phyloP scores from a whole-genome alignment of 2,888 invertebrate genomes.

The Gonocerus acuteangulatus region DNA sequence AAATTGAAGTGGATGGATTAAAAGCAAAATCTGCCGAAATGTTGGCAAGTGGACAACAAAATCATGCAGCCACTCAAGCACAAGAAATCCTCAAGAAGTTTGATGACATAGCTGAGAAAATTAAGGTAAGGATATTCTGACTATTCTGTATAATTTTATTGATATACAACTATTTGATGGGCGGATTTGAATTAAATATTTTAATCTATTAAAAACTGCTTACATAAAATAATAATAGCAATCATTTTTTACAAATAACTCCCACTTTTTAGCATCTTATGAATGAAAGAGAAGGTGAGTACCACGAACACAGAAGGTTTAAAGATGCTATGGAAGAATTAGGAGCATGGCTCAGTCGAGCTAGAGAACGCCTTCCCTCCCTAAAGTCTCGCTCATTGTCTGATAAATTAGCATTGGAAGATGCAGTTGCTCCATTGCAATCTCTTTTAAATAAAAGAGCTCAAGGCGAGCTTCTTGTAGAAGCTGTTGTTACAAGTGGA shows the following conservation, averaged over 20 bases:
- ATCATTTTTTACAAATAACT: too few relatives aligned
- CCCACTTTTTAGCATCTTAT: conserved; percentile 41
- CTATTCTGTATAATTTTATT: too few relatives aligned
- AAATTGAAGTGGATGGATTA: conserved; percentile 78
- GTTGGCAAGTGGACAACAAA: conserved; percentile 76
- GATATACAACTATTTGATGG: too few relatives aligned
- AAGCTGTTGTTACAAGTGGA: conserved; percentile 79
- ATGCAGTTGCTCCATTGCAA: conserved; percentile 78
- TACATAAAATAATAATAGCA: neutral
- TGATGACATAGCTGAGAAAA: conserved; percentile 65
- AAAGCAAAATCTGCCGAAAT: conserved; percentile 79
- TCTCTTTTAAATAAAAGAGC: conserved; percentile 79
- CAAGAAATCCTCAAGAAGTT: conserved; percentile 78
- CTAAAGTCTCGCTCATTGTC: conserved; percentile 74
- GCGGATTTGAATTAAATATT: too few relatives aligned
- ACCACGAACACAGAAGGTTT: conserved; percentile 77
- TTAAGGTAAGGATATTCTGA: conserved; percentile 59
- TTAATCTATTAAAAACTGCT: too few relatives aligned
- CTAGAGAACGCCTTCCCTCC: conserved; percentile 81
- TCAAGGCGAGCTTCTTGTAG: conserved; percentile 69
- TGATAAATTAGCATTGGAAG: conserved; percentile 81
- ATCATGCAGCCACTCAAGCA: conserved; percentile 73
- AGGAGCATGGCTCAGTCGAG: conserved; percentile 77
- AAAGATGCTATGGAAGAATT: conserved; percentile 88
- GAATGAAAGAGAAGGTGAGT: conserved; percentile 73